These are phyloP conservation scores for Onychomys leucogaster DNA, from an alignment of 2,797 vertebrate genomes.

Conservation along the genomic window DNA sequence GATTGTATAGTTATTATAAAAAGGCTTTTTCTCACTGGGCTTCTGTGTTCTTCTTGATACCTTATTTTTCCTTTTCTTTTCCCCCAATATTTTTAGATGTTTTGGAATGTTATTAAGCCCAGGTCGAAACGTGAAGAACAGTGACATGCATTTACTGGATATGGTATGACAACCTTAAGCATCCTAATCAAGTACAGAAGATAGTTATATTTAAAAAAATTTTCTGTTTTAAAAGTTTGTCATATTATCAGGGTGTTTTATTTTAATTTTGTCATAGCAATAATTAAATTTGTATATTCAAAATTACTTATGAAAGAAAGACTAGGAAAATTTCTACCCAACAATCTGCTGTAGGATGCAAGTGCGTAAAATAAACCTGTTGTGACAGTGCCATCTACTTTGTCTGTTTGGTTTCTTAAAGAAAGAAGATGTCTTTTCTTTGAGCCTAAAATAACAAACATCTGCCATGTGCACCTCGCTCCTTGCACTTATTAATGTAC, in stretches of 20 bases:
- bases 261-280: conserved; percentile 28
- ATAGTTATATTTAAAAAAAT: conserved; percentile 64
- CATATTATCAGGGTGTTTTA: conserved; percentile 66
- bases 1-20: conserved; percentile 52
- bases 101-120: conserved; percentile 99
- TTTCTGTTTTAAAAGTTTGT: conserved; percentile 61
- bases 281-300: conserved; percentile 60
- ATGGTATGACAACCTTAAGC: conserved; percentile 91
- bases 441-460: conserved; percentile 44
- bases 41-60: conserved; percentile 72
- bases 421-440: conserved; percentile 51
- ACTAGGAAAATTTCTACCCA: conserved; percentile 31
- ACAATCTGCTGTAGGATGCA: conserved; percentile 33
- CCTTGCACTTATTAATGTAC: conserved; percentile 64
- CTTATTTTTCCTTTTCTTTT: conserved; percentile 73
- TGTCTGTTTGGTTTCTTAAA: conserved; percentile 36
- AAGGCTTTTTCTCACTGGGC: conserved; percentile 65
- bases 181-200: conserved; percentile 72
- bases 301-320: conserved; percentile 42
- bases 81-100: conserved; percentile 89
- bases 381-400: background rate
- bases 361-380: conserved; percentile 30
- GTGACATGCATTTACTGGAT: conserved; percentile 98
- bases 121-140: conserved; percentile 97
- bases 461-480: conserved; percentile 29